phyloP scores from a whole-genome alignment of 2,113 vertebrate genomes.

The Hemibagrus wyckioides region DNA sequence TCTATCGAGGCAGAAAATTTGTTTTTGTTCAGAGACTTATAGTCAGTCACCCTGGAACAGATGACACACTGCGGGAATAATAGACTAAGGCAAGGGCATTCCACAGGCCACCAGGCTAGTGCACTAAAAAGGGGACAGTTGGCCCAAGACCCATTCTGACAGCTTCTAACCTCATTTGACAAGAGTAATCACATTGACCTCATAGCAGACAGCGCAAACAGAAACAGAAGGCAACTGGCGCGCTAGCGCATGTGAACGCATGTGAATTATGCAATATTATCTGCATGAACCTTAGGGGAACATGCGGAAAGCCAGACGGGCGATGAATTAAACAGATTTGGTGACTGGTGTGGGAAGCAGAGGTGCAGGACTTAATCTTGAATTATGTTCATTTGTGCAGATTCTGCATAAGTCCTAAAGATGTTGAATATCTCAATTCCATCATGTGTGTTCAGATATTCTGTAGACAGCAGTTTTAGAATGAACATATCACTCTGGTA shows the following conservation, averaged over 20 bases:
- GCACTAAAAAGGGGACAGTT: conserved; percentile 56
- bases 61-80: conserved; percentile 45
- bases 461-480: conserved; percentile 50
- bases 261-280: conserved; percentile 62
- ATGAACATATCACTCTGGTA: conserved; percentile 41
- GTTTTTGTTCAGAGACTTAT: neutral
- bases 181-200: conserved; percentile 48
- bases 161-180: conserved; percentile 58
- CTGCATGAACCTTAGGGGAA: conserved; percentile 55
- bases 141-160: conserved; percentile 54
- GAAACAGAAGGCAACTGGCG: conserved; percentile 57
- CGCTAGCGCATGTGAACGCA: conserved; percentile 42
- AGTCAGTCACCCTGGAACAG: conserved; percentile 35
- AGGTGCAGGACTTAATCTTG: conserved; percentile 27
- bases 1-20: conserved; percentile 19
- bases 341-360: neutral
- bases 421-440: conserved; percentile 49
- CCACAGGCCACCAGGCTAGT: conserved; percentile 20
- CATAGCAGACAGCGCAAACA: conserved; percentile 55
- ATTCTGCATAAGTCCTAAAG: conserved; percentile 56
- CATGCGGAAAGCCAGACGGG: conserved; percentile 34
- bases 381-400: conserved; percentile 40
- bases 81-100: conserved; percentile 41
- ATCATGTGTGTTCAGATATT: conserved; percentile 52
- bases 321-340: conserved; percentile 41